Conservation (phyloP, 2,888 invertebrate species). For the Diplolepis rosae region DNA sequence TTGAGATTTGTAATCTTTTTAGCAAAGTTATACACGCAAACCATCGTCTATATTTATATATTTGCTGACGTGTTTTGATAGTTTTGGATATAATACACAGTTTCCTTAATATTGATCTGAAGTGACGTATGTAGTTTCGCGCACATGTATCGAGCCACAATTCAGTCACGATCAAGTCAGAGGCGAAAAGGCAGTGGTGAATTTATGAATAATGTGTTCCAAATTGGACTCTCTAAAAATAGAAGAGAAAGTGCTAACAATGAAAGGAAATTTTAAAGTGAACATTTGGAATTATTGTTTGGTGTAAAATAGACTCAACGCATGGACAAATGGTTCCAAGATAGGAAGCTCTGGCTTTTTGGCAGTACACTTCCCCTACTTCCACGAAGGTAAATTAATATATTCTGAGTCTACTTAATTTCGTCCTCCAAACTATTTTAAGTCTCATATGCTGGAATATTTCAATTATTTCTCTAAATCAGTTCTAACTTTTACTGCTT, state of each 20-base stretch:
- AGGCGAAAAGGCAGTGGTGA: conserved; percentile 19
- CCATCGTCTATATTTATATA: neutral
- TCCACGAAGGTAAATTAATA: conserved; percentile 83
- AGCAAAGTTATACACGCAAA: too few species aligned
- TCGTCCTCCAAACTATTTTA: neutral
- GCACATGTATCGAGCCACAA: conserved; percentile 18
- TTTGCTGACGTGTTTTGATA: conserved; percentile 20
- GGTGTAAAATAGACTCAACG: conserved; percentile 57
- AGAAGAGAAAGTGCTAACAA: neutral
- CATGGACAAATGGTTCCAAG: conserved; percentile 96
- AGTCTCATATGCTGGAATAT: too few species aligned
- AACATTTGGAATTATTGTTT: neutral
- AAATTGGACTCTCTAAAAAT: neutral
- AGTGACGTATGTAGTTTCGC: conserved; percentile 39
- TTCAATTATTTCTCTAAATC: too few species aligned
- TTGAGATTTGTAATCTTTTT: too few species aligned
- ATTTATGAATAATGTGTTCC: neutral
- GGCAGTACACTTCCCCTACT: conserved; percentile 90
- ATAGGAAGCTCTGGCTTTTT: conserved; percentile 92
- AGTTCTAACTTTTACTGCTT: too few species aligned
- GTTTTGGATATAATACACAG: conserved; percentile 4
- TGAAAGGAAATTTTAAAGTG: neutral
- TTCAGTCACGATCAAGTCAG: conserved; percentile 2
- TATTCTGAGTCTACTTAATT: neutral
- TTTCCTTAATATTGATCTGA: conserved; percentile 42